Evolutionary conservation across 2,797 vertebrate genomes (phyloP).

Genomic region (Macropodus opercularis): DNA sequence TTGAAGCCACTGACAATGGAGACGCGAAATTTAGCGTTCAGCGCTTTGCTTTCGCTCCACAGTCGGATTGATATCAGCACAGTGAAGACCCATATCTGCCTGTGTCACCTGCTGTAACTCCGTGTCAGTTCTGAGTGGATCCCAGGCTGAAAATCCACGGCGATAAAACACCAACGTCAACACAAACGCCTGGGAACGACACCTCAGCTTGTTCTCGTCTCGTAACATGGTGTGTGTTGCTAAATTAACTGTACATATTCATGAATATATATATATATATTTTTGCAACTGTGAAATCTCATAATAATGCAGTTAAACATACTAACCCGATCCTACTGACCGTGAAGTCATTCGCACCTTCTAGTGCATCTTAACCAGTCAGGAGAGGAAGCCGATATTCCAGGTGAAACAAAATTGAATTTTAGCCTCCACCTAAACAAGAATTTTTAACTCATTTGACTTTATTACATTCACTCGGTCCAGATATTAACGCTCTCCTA

Average conservation of each 20-base stretch:
- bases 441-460: constrained; percentile 6
- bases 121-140: constrained; percentile 14
- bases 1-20: constrained; percentile 13
- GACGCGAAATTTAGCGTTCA: constrained; percentile 17
- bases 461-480: neutral
- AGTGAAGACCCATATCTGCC: constrained; percentile 25
- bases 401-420: constrained; percentile 5
- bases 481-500: neutral
- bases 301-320: constrained; percentile 36
- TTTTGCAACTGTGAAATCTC: constrained; percentile 47
- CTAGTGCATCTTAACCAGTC: neutral
- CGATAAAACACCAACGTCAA: constrained; percentile 19
- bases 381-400: constrained; percentile 20
- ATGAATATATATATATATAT: neutral
- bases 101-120: constrained; percentile 25
- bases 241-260: constrained; percentile 29
- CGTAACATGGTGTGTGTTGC: constrained; percentile 30
- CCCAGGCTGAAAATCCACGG: constrained; percentile 9
- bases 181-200: constrained; percentile 14
- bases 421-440: constrained; percentile 1
- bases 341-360: constrained; percentile 28
- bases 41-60: constrained; percentile 32
- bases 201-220: constrained; percentile 27
- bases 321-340: constrained; percentile 14
- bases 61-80: constrained; percentile 23